Evolutionary conservation across 1,140 invertebrate species (phyloP), one percentile per base, ranked within the genome.

Genomic region (Anthonomus grandis): DNA sequence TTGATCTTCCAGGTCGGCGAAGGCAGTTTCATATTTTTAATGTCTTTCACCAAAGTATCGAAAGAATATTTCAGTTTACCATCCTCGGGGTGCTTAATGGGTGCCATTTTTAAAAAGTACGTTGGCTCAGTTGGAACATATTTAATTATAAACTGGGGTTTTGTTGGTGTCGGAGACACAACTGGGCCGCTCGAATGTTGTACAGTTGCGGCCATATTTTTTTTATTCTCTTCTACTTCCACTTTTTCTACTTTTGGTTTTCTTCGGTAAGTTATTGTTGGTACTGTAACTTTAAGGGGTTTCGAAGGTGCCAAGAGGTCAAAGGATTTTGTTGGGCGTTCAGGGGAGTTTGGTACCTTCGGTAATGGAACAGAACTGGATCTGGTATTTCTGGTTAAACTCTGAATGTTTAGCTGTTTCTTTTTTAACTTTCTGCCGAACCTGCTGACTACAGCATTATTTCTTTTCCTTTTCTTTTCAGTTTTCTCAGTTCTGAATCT

Each of bases 11-110:
- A 64, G 24, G 49, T 51, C 2, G 62, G 54, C 4, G 58, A 53
- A n/a, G 62, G 62, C 27, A 64, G 24, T 31, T 64, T 60, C 58
- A 64, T 60, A 15, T 56, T 60, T 27, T 64, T 64, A 44, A 64
- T 59, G 41, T 64, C 62, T 38, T 57, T 60, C 6, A 64, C 58
- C 10, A 64, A 27, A 9, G 52, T 49, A 19, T 60, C 50, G 44
- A 64, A 64, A 3, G 55, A n/a, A 46, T 60, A 64, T 17, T 60
- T 54, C 25, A 64, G 27, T 17, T 41, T 60, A 0, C 62, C 62
- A 21, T 60, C 58, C 22, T 51, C 13, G n/a, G 53, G 52, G 25
- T 55, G 53, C 23, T 42, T 56, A 17, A 34, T 2, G 12, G 24
- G 12, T 12, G 15, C 17, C 42, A 60, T 57, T 56, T 57, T 56